phyloP scores from a whole-genome alignment of 2,113 vertebrate genomes.

The Pseudorectes ferrugineus region DNA sequence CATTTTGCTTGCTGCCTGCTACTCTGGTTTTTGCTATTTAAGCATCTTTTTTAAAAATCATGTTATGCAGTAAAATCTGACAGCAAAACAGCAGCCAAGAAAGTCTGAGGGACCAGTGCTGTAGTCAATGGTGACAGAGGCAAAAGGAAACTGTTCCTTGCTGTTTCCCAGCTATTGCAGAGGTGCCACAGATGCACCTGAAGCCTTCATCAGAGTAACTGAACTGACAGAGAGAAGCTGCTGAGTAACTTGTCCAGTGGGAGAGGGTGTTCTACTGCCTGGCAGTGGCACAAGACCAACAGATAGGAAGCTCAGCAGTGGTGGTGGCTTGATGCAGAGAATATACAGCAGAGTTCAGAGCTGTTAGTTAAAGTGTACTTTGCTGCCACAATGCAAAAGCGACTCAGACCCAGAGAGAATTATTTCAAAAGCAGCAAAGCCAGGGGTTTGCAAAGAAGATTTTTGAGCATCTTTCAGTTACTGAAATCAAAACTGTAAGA shows the following conservation, averaged over 20 bases:
- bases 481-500: neutral
- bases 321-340: neutral
- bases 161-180: neutral
- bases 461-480: neutral
- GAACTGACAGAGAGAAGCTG: neutral
- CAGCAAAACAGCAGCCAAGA: neutral
- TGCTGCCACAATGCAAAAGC: neutral
- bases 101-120: neutral
- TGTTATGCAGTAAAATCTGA: neutral
- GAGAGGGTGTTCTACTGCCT: neutral
- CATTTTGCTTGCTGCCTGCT: neutral
- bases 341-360: neutral
- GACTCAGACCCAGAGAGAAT: neutral
- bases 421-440: neutral
- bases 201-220: neutral
- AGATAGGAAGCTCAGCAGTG: neutral
- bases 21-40: neutral
- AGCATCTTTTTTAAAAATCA: neutral
- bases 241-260: neutral
- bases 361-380: neutral
- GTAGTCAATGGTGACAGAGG: neutral
- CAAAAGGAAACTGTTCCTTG: neutral
- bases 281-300: neutral
- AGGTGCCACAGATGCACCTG: fast-evolving
- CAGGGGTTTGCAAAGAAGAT: neutral